These are phyloP conservation scores for Girardia tigrina DNA, from an alignment of 2,888 invertebrate genomes.

Conservation along the genomic window DNA sequence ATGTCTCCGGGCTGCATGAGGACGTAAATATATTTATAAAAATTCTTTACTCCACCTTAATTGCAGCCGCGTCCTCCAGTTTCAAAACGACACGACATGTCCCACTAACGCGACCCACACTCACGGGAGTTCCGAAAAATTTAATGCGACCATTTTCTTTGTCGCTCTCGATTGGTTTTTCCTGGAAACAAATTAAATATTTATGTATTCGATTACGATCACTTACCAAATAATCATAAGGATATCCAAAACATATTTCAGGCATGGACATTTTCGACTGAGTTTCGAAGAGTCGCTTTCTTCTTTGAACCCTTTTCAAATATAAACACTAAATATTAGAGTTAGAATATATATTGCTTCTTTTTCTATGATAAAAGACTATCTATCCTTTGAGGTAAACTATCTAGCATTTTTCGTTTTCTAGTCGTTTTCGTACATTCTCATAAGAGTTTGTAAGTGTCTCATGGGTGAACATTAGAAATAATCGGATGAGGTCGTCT, in stretches of 20 bases:
- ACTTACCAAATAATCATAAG: background rate
- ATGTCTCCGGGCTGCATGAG: constrained; percentile 58
- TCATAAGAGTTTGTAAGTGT: too few species aligned
- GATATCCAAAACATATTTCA: constrained; percentile 51
- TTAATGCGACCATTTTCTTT: background rate
- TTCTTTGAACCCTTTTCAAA: constrained; percentile 60
- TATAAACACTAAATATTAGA: too few species aligned
- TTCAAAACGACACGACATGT: constrained; percentile 62
- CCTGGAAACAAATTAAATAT: too few species aligned
- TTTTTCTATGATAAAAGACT: too few species aligned
- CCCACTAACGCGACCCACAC: constrained; percentile 59
- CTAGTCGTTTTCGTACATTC: too few species aligned
- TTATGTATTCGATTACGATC: too few species aligned
- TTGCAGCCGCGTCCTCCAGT: constrained; percentile 57
- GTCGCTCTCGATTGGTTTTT: too few species aligned
- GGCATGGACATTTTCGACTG: constrained; percentile 59
- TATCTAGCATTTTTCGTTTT: too few species aligned
- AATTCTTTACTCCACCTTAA: constrained; percentile 47
- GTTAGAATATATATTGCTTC: too few species aligned
- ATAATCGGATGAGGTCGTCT: too few species aligned
- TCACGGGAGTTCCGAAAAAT: constrained; percentile 60
- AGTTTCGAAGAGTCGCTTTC: constrained; percentile 56
- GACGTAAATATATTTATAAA: background rate
- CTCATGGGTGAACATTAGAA: too few species aligned
- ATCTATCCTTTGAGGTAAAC: too few species aligned